Conservation (phyloP, 2,888 invertebrate genomes). For the Cylindroiulus punctatus region DNA sequence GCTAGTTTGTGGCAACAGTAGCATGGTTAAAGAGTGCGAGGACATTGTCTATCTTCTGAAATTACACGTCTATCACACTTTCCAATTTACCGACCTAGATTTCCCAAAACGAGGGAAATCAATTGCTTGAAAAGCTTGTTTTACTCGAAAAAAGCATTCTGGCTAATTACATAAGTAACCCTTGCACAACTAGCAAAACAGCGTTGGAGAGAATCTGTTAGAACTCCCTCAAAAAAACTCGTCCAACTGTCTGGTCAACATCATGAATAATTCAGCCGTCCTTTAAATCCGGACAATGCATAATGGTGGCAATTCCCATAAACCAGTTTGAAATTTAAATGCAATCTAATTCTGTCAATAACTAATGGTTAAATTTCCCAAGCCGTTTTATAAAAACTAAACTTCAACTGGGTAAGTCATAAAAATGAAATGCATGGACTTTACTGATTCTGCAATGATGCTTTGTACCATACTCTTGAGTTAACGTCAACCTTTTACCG, state of each 20-base stretch:
- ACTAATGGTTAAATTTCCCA: not conserved
- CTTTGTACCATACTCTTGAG: not conserved
- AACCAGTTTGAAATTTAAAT: constrained; percentile 9
- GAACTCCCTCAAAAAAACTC: constrained; percentile 2
- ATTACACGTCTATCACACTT: not conserved
- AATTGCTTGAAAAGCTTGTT: not conserved
- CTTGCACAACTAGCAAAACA: not conserved
- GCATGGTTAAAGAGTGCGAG: not conserved
- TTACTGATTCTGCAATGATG: no score
- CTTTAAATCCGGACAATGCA: not conserved
- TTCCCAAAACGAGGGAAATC: not conserved
- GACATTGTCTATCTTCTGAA: not conserved
- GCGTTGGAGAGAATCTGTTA: not conserved
- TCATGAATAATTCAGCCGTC: constrained; percentile 34
- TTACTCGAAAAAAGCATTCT: constrained; percentile 3
- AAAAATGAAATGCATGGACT: no score
- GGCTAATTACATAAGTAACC: constrained; percentile 4
- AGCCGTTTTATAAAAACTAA: not conserved
- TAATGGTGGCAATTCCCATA: constrained; percentile 37
- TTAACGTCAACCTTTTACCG: no score
- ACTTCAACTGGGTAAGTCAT: not conserved
- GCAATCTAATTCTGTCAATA: not conserved
- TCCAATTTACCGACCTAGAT: not conserved
- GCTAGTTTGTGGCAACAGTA: not conserved
- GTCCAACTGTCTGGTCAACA: not conserved